Evolutionary conservation across 2,888 invertebrate genomes (phyloP).

Genomic region (Onchidella celtica): DNA sequence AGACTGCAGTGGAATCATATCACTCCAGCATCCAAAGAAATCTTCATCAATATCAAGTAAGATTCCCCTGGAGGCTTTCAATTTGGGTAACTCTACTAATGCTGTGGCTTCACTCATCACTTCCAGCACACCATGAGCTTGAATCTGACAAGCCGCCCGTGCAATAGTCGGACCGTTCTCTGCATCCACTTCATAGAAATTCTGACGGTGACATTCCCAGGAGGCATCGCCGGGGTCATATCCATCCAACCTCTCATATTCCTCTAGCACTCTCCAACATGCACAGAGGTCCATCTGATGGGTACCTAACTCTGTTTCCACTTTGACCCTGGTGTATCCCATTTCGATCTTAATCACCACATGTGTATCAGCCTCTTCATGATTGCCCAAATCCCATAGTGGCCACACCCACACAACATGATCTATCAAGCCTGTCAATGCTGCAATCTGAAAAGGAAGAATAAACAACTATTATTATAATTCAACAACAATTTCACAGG

Average conservation of each 20-base stretch:
- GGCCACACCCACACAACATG: conserved; percentile 75
- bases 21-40: conserved; percentile 69
- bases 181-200: conserved; percentile 34
- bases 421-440: conserved; percentile 63
- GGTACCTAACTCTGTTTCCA: neutral
- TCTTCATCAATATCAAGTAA: conserved; percentile 74
- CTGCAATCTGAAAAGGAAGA: conserved; percentile 68
- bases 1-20: conserved; percentile 59
- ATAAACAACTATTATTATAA: too few relatives aligned
- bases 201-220: conserved; percentile 58
- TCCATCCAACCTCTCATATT: neutral
- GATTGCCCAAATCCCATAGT: conserved; percentile 63
- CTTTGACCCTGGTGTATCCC: conserved; percentile 49
- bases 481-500: neutral
- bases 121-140: conserved; percentile 57
- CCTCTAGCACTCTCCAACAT: conserved; percentile 24
- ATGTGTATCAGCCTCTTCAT: conserved; percentile 50
- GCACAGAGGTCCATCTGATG: conserved; percentile 42
- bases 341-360: conserved; percentile 52
- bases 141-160: conserved; percentile 55
- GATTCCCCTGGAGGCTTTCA: conserved; percentile 54
- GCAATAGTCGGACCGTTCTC: conserved; percentile 52
- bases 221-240: conserved; percentile 33
- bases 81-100: conserved; percentile 47
- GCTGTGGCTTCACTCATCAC: conserved; percentile 61